Percentiles rank a stretch among this genome's conserved stretches.
Evolutionary conservation across 2,888 invertebrate species (phyloP).

Genomic region (Trichogramma dendrolimi): DNA sequence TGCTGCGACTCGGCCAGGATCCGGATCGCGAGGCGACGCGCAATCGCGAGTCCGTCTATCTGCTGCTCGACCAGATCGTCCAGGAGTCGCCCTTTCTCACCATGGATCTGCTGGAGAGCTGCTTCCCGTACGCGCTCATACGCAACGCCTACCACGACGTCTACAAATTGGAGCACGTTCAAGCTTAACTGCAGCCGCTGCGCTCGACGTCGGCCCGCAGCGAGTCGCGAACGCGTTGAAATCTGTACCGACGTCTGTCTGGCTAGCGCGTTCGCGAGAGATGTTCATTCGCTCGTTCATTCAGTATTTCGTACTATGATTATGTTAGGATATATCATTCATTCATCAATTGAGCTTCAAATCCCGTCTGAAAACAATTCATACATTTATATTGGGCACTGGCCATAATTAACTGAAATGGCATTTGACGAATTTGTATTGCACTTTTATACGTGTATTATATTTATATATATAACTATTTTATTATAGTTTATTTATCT

Average conservation of each 20-base stretch:
- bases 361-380: too few species aligned
- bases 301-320: too few species aligned
- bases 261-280: too few species aligned
- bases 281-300: too few species aligned
- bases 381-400: too few species aligned
- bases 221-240: too few species aligned
- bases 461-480: slow-evolving; percentile 36
- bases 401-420: too few species aligned
- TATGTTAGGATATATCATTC: too few species aligned
- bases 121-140: slow-evolving; percentile 97
- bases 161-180: slow-evolving; percentile 79
- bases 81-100: slow-evolving; percentile 97
- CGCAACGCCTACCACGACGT: slow-evolving; percentile 97
- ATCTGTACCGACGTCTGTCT: too few species aligned
- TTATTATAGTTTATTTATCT: slow-evolving; percentile 42
- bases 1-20: slow-evolving; percentile 91
- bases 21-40: slow-evolving; percentile 89
- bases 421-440: slow-evolving; percentile 7
- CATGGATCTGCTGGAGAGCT: slow-evolving; percentile 97
- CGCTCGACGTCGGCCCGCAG: too few species aligned
- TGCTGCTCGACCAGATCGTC: slow-evolving; percentile 93
- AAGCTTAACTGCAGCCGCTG: slow-evolving; percentile 37
- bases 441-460: slow-evolving; percentile 40
- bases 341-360: too few species aligned
- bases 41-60: slow-evolving; percentile 94